phyloP scores from a whole-genome alignment of 2,797 vertebrate species.

The Ibycter americanus region DNA sequence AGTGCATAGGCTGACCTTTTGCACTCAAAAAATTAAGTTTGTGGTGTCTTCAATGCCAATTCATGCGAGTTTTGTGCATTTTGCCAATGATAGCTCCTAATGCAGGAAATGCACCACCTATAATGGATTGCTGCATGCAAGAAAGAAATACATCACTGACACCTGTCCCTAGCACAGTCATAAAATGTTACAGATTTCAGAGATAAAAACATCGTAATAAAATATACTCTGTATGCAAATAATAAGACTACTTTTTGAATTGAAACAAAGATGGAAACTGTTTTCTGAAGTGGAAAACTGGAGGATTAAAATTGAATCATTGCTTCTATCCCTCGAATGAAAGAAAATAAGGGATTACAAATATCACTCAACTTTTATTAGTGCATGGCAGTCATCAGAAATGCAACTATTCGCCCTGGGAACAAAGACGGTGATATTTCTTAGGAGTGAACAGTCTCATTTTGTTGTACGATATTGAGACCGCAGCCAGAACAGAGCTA shows the following conservation, averaged over 20 bases:
- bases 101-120: background rate
- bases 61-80: background rate
- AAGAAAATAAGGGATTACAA: conserved; percentile 47
- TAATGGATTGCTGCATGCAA: background rate
- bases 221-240: conserved; percentile 66
- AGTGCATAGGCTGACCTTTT: background rate
- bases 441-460: background rate
- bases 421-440: conserved; percentile 30
- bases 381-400: background rate
- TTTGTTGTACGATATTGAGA: background rate
- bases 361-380: conserved; percentile 63
- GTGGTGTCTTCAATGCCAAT: background rate
- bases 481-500: background rate
- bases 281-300: conserved; percentile 44
- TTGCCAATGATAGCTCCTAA: background rate
- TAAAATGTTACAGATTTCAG: conserved; percentile 62
- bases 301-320: conserved; percentile 55
- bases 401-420: background rate
- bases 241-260: conserved; percentile 47
- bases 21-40: background rate
- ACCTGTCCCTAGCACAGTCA: conserved; percentile 19
- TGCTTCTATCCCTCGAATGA: background rate
- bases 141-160: conserved; percentile 46
- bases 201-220: conserved; percentile 72
- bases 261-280: conserved; percentile 43